Conservation (phyloP, 2,113 vertebrate species). For the Lagopus muta region DNA sequence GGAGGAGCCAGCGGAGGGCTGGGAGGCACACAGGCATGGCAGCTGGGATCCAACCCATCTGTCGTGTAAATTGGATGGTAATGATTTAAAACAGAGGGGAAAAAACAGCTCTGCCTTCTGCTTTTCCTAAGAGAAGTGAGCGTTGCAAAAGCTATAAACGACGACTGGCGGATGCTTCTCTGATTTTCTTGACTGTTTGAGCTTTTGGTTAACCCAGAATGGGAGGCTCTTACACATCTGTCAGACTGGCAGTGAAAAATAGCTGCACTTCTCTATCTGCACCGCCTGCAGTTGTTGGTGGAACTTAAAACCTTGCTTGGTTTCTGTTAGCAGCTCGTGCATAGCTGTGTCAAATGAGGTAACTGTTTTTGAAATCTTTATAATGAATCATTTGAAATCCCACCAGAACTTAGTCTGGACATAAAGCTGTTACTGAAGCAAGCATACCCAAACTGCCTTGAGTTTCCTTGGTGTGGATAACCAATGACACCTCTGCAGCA, state of each 20-base stretch:
- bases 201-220: background rate
- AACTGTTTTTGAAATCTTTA: background rate
- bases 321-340: background rate
- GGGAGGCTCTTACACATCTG: background rate
- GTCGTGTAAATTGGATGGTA: background rate
- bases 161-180: background rate
- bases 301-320: background rate
- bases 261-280: background rate
- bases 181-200: background rate
- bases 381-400: constrained; percentile 6
- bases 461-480: background rate
- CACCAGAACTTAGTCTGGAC: background rate
- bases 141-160: background rate
- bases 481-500: background rate
- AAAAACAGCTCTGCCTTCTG: background rate
- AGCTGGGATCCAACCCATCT: constrained; percentile 7
- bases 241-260: constrained; percentile 10
- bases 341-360: background rate
- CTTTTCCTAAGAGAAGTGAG: background rate
- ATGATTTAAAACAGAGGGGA: background rate
- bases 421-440: background rate
- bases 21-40: background rate
- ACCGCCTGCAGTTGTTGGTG: background rate
- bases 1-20: background rate
- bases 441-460: background rate